A percentile compares a stretch with the other conserved stretches of the same genome.
These are phyloP conservation scores for Drosophila austrosaltans DNA, from an alignment of 2,888 invertebrate genomes.

Conservation along the genomic window DNA sequence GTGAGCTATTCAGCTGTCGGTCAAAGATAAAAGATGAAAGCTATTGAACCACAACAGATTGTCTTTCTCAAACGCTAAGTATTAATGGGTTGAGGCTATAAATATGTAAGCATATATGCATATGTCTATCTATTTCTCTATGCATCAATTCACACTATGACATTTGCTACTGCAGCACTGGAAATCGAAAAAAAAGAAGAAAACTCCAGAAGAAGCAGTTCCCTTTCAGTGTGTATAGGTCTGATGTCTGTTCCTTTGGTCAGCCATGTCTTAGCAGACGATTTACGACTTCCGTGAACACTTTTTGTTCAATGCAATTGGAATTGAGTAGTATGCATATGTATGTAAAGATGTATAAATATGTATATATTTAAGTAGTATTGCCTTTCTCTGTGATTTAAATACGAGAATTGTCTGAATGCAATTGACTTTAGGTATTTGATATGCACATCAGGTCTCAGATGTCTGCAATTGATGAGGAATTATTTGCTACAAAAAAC, in stretches of 20 bases:
- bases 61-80: conserved; percentile 16
- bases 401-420: conserved; percentile 47
- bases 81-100: conserved; percentile 63
- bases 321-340: conserved; percentile 46
- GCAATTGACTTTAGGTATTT: conserved; percentile 44
- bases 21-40: conserved; percentile 54
- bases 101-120: conserved; percentile 47
- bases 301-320: conserved; percentile 56
- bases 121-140: conserved; percentile 34
- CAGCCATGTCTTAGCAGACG: conserved; percentile 45
- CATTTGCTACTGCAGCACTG: conserved; percentile 51
- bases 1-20: conserved; percentile 57
- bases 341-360: background rate
- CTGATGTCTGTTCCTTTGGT: conserved; percentile 25
- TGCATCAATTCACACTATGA: conserved; percentile 62
- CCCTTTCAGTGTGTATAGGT: conserved; percentile 14
- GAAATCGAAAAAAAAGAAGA: conserved; percentile 2
- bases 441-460: conserved; percentile 64
- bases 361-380: conserved; percentile 40
- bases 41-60: conserved; percentile 70
- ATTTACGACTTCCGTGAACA: conserved; percentile 75
- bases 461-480: conserved; percentile 57
- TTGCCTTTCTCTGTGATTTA: conserved; percentile 61
- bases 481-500: conserved; percentile 23
- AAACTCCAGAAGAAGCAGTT: background rate